Evolutionary conservation across 2,797 vertebrate genomes (phyloP), one percentile per base, ranked within the genome.

Genomic region (Labeo calbasu): DNA sequence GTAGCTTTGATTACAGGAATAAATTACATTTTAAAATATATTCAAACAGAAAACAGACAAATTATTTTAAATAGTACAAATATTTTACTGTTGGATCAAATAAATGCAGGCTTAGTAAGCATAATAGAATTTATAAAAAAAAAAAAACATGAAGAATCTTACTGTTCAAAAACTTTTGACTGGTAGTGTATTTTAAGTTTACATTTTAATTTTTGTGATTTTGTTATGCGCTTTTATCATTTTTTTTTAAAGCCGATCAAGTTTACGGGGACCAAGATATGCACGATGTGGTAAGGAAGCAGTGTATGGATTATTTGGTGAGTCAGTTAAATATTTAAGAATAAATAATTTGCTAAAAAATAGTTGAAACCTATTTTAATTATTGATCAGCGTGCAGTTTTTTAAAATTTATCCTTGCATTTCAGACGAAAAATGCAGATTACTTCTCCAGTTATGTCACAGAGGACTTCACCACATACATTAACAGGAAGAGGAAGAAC

Each of bases 291-390:
- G 96, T 97, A 81, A 92, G 97, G 88, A 97, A 97, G 85, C 96
- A 98, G 91, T 98, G 97, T 91, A 98, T 98, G 97, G 97, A 98
- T 87, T 98, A 98, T 90, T 91, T 98, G 96, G 97, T 98, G 90
- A 97, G 96, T 92, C 57, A 65, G 73, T 72, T 76, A 51, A 48
- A 63, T 59, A 50, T 61, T 50, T 15, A 59, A 65, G 32, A 32
- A 23, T 25, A 76, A 32, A 9, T 68, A 0, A 25, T 77, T 28
- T 48, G 51, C 23, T 15, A 21, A 32, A n/a, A 53, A 12, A n/a
- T 40, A 43, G 28, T 21, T 40, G 48, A 0, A 63, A 32, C 19
- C 21, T 43, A 36, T 70, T 59, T 71, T 46, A 4, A 65, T 8
- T 57, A 19, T 21, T 14, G 53, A 7, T 15, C 28, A n/a, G 19